Evolutionary conservation across 53 echinoderm and acorn worm species (phyloP).

Genomic region (Actinopyga echinites): DNA sequence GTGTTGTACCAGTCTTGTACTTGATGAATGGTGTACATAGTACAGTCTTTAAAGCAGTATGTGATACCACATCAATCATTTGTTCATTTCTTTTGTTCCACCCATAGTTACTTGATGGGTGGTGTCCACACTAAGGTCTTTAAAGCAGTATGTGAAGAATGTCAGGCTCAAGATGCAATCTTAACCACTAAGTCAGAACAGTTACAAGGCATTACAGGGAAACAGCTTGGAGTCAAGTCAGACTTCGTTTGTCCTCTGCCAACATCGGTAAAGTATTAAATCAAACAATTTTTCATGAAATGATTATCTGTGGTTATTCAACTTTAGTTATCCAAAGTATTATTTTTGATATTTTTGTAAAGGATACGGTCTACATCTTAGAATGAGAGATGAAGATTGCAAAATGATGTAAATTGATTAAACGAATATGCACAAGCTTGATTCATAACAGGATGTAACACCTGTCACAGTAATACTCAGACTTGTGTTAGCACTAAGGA

Average conservation of each 20-base stretch:
- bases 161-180: slow-evolving; percentile 46
- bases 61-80: neutral
- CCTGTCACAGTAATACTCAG: too few species aligned
- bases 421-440: too few species aligned
- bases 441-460: too few species aligned
- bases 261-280: slow-evolving; percentile 60
- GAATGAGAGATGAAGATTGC: too few species aligned
- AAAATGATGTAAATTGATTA: too few species aligned
- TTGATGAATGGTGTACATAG: too few species aligned
- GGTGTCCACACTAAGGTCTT: slow-evolving; percentile 85
- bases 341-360: too few species aligned
- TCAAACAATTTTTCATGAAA: neutral
- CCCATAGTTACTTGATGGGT: slow-evolving; percentile 80
- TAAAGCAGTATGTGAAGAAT: slow-evolving; percentile 70
- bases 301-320: neutral
- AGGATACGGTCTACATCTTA: too few species aligned
- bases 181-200: slow-evolving; percentile 58
- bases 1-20: too few species aligned
- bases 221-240: slow-evolving; percentile 69
- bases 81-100: neutral
- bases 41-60: too few species aligned
- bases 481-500: too few species aligned
- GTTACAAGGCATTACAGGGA: slow-evolving; percentile 69
- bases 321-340: too few species aligned
- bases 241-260: slow-evolving; percentile 83